These are phyloP conservation scores for Theristicus caerulescens DNA, from an alignment of 2,113 vertebrate species.

Conservation along the genomic window DNA sequence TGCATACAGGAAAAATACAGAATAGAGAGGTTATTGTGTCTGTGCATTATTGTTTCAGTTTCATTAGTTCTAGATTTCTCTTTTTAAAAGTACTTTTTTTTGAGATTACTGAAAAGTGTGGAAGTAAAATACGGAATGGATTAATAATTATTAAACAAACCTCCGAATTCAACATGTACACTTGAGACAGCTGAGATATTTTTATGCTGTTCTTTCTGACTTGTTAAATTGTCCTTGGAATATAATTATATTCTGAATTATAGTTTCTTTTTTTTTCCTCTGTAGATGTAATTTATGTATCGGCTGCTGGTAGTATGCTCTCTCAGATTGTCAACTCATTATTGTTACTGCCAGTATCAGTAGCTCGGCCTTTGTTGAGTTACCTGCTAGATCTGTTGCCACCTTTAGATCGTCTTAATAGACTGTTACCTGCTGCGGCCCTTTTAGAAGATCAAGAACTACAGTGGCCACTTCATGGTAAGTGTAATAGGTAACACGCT, in stretches of 20 bases:
- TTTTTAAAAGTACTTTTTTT: background rate
- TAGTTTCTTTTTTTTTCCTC: background rate
- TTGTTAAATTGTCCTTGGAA: background rate
- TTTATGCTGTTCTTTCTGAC: background rate
- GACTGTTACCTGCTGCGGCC: slow-evolving; percentile 89
- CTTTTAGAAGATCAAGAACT: slow-evolving; percentile 96
- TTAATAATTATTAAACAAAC: background rate
- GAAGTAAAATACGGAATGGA: background rate
- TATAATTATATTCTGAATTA: background rate
- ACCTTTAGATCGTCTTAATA: slow-evolving; percentile 91
- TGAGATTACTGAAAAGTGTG: background rate
- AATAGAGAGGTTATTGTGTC: background rate
- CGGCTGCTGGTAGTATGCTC: slow-evolving; percentile 96
- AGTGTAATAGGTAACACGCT: background rate
- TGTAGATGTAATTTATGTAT: slow-evolving; percentile 93
- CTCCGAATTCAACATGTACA: background rate
- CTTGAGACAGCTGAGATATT: background rate
- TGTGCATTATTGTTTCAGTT: background rate
- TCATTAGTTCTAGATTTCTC: background rate
- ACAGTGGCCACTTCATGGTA: slow-evolving; percentile 97
- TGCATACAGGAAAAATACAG: background rate
- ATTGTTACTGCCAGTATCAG: slow-evolving; percentile 89
- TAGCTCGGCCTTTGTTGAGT: slow-evolving; percentile 89
- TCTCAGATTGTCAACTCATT: slow-evolving; percentile 93
- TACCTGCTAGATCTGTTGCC: slow-evolving; percentile 91